A percentile compares a stretch with the other conserved stretches of the same genome.
Conservation (phyloP, 2,113 vertebrate genomes). For the Amphiprion ocellaris region DNA sequence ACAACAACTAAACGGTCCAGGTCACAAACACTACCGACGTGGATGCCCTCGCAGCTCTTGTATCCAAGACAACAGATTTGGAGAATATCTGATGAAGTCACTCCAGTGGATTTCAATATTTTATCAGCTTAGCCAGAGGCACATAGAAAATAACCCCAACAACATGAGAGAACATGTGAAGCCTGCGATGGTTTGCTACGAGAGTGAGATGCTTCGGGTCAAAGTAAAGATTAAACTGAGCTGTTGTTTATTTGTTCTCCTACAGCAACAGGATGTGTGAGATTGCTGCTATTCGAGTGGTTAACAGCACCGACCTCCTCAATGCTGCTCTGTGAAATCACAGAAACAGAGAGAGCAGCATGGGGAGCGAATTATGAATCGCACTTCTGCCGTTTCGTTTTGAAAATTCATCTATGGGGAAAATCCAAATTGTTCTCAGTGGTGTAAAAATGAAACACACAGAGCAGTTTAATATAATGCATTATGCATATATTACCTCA, state of each 20-base stretch:
- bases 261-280: conserved; percentile 54
- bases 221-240: conserved; percentile 21
- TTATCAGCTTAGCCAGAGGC: conserved; percentile 64
- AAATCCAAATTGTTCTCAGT: conserved; percentile 22
- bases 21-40: conserved; percentile 16
- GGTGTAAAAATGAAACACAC: conserved; percentile 16
- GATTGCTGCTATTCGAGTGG: not conserved
- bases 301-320: not conserved
- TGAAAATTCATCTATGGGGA: conserved; percentile 3
- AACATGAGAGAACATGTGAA: conserved; percentile 30
- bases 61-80: conserved; percentile 75
- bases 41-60: conserved; percentile 19
- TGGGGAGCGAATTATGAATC: conserved; percentile 39
- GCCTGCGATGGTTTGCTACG: conserved; percentile 2
- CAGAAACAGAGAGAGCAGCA: not conserved
- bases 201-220: conserved; percentile 10
- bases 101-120: conserved; percentile 76
- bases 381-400: conserved; percentile 6
- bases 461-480: conserved; percentile 49
- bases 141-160: conserved; percentile 37
- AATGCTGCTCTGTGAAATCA: conserved; percentile 3
- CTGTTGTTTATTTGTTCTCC: conserved; percentile 21
- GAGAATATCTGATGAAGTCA: conserved; percentile 72
- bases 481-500: conserved; percentile 71
- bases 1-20: conserved; percentile 3